Conservation (phyloP, 2,797 vertebrate genomes). For the Petrocephalus sullivani region DNA sequence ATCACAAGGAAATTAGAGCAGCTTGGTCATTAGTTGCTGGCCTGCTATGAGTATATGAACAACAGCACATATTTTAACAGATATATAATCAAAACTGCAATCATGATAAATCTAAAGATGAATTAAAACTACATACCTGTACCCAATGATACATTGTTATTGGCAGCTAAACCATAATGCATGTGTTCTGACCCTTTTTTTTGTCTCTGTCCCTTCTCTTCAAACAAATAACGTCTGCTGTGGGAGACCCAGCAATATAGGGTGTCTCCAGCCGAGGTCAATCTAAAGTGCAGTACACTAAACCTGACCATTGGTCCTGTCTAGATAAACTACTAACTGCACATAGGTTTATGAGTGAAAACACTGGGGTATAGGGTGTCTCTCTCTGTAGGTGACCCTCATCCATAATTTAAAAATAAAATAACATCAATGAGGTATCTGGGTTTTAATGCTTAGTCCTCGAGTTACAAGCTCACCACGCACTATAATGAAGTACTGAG, state of each 20-base stretch:
- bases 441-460: slow-evolving; percentile 37
- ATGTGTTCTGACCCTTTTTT: neutral
- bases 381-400: neutral
- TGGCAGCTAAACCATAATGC: neutral
- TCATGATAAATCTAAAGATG: neutral
- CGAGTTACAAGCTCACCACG: slow-evolving; percentile 44
- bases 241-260: neutral
- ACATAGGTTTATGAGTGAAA: neutral
- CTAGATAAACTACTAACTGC: neutral
- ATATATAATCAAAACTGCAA: neutral
- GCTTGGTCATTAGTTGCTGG: neutral
- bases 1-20: neutral
- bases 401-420: slow-evolving; percentile 13
- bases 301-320: neutral
- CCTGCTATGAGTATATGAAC: neutral
- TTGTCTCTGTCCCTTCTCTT: neutral
- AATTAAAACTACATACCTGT: neutral
- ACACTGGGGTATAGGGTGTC: neutral
- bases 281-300: neutral
- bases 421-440: slow-evolving; percentile 9
- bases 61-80: neutral
- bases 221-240: neutral
- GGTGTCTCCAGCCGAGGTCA: neutral
- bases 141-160: neutral
- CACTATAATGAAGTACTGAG: slow-evolving; percentile 36